Percentiles rank a stretch among this genome's conserved stretches.
Evolutionary conservation across 2,888 invertebrate species (phyloP).

Genomic region (Amphimallon solstitiale): DNA sequence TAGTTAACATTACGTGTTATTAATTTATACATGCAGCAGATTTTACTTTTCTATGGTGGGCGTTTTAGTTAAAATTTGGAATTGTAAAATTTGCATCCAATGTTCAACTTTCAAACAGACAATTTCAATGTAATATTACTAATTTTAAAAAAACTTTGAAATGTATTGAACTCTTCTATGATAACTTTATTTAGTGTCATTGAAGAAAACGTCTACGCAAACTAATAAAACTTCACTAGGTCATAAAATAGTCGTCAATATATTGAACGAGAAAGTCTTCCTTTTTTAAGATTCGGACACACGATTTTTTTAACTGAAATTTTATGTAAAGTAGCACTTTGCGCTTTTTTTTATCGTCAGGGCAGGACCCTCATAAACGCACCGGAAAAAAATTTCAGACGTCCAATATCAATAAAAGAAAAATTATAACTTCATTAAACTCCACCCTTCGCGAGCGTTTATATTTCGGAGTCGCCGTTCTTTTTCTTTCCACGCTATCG

Average conservation of each 20-base stretch:
- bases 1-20: no score
- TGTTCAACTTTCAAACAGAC: no score
- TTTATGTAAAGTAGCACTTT: conserved; percentile 35
- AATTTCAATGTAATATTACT: no score
- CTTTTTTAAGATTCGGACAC: conserved; percentile 18
- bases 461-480: conserved; percentile 37
- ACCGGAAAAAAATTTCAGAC: conserved; percentile 34
- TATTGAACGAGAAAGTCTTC: conserved; percentile 5
- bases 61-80: no score
- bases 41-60: no score
- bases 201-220: neutral
- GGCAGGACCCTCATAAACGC: conserved; percentile 32
- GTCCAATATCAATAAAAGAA: conserved; percentile 48
- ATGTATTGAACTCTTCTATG: neutral
- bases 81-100: no score
- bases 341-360: conserved; percentile 24
- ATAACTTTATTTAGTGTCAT: no score
- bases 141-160: no score
- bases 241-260: neutral
- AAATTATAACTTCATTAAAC: conserved; percentile 46
- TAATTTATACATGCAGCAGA: no score
- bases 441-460: conserved; percentile 35
- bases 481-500: conserved; percentile 9
- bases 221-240: neutral
- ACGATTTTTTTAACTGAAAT: conserved; percentile 24